Evolutionary conservation across 2,888 invertebrate genomes (phyloP).

Genomic region (Ophion costatus): DNA sequence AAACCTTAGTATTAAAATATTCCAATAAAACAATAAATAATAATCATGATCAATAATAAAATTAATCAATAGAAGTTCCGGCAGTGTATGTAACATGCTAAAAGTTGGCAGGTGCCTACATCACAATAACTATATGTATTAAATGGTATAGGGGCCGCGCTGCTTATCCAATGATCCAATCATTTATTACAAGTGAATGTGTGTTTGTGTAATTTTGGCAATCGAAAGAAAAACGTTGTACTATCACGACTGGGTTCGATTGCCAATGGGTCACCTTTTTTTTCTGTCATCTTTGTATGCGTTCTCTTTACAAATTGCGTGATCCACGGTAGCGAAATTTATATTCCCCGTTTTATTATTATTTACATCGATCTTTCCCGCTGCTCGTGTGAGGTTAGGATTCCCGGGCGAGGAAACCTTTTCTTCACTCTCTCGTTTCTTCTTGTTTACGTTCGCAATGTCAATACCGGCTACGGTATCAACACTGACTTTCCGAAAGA

Average conservation of each 20-base stretch:
- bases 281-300: slow-evolving; percentile 17
- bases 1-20: slow-evolving; percentile 84
- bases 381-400: slow-evolving; percentile 1
- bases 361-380: slow-evolving; percentile 59
- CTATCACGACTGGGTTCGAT: slow-evolving; percentile 57
- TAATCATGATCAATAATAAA: slow-evolving; percentile 81
- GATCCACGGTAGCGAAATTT: slow-evolving; percentile 67
- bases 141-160: slow-evolving; percentile 62
- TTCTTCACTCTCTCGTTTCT: neutral
- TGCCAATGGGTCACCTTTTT: slow-evolving; percentile 51
- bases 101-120: slow-evolving; percentile 79
- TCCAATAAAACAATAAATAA: slow-evolving; percentile 84
- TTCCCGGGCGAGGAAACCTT: slow-evolving; percentile 33
- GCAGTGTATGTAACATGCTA: slow-evolving; percentile 82
- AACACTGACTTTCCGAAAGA: too few species aligned
- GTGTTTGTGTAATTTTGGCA: slow-evolving; percentile 58
- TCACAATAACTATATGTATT: slow-evolving; percentile 76
- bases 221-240: slow-evolving; percentile 54
- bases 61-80: slow-evolving; percentile 82
- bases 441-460: neutral
- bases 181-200: slow-evolving; percentile 76
- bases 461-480: neutral
- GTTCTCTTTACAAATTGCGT: slow-evolving; percentile 67
- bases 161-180: slow-evolving; percentile 78
- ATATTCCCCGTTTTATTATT: slow-evolving; percentile 66